phyloP scores from a whole-genome alignment of 2,888 invertebrate genomes.

The Stomorhina lunata region DNA sequence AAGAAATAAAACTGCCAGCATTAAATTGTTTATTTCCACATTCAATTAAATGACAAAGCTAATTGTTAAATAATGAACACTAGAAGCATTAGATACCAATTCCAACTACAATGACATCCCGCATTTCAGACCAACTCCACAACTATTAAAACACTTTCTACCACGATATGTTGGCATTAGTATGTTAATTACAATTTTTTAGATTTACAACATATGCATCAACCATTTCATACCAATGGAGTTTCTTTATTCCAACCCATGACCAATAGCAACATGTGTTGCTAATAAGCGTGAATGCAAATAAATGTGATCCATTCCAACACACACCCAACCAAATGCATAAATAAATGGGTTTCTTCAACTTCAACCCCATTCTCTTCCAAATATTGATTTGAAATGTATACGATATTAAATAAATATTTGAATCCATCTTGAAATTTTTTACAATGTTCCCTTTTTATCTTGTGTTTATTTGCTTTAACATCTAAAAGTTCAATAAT shows the following conservation, averaged over 20 bases:
- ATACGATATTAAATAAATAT: neutral
- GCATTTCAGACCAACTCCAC: conserved; percentile 42
- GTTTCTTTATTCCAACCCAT: neutral
- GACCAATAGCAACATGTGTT: conserved; percentile 42
- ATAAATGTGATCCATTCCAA: conserved; percentile 26
- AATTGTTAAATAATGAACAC: conserved; percentile 41
- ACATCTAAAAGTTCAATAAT: conserved; percentile 33
- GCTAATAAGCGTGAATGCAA: conserved; percentile 39
- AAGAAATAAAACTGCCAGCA: neutral
- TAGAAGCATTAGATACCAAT: neutral
- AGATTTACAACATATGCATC: neutral
- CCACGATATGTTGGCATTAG: conserved; percentile 14
- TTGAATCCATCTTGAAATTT: conserved; percentile 10
- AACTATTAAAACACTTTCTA: conserved; percentile 37
- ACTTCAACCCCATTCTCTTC: conserved; percentile 49
- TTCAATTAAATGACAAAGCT: conserved; percentile 10
- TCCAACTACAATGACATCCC: conserved; percentile 10
- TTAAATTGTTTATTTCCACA: conserved; percentile 24
- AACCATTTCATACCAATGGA: neutral
- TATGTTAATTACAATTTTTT: conserved; percentile 40
- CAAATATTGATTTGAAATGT: neutral
- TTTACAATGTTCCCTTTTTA: neutral
- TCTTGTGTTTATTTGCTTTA: neutral
- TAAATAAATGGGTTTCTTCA: conserved; percentile 62
- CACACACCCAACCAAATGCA: neutral